Evolutionary conservation across 2,113 vertebrate species (phyloP).

Genomic region (Pteruthius melanotis): DNA sequence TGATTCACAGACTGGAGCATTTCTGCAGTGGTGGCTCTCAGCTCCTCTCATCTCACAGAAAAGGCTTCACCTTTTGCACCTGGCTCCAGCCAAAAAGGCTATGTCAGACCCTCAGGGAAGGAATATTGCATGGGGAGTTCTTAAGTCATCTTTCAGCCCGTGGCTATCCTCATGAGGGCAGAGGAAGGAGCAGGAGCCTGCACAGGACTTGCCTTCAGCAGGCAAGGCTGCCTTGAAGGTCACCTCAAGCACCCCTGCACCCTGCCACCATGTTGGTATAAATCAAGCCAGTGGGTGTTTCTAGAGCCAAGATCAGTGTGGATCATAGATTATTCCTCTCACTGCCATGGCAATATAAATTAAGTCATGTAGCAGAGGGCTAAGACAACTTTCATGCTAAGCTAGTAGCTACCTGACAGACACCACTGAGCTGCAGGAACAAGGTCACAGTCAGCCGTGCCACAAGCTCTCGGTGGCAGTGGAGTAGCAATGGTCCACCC

Average conservation of each 20-base stretch:
- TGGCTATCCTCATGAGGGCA: not conserved
- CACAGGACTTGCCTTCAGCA: not conserved
- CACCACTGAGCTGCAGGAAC: not conserved
- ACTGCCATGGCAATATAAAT: not conserved
- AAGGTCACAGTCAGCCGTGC: rapidly evolving
- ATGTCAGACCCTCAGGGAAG: not conserved
- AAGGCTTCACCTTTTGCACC: not conserved
- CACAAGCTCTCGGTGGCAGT: not conserved
- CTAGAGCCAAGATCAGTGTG: not conserved
- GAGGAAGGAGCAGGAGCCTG: not conserved
- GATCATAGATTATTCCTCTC: not conserved
- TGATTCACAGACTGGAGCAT: not conserved
- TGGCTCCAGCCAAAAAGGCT: not conserved
- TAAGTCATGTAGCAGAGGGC: not conserved
- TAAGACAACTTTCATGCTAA: not conserved
- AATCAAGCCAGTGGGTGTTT: not conserved
- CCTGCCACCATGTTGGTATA: not conserved
- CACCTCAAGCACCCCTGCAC: rapidly evolving
- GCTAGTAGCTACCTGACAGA: not conserved
- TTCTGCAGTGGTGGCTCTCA: not conserved
- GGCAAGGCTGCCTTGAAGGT: not conserved
- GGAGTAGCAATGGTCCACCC: not conserved
- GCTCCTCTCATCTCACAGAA: not conserved
- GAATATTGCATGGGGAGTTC: not conserved
- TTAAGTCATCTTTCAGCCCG: not conserved